Percentiles rank a stretch among this genome's conserved stretches.
These are phyloP conservation scores for Xiphophorus hellerii DNA, from an alignment of 2,113 vertebrate species.

Conservation along the genomic window DNA sequence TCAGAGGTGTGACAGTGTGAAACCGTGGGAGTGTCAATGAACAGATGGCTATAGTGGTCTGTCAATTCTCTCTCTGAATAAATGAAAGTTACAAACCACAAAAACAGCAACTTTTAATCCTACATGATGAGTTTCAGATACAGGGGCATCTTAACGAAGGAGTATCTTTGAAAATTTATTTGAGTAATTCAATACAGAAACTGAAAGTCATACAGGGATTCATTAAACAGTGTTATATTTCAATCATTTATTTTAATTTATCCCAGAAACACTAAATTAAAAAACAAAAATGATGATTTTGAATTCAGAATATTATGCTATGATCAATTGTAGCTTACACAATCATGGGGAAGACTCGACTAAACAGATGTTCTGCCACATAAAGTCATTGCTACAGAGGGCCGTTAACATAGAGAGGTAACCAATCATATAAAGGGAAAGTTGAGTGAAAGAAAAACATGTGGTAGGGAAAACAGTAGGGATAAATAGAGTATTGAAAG, in stretches of 20 bases:
- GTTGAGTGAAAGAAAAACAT: neutral
- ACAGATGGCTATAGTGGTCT: neutral
- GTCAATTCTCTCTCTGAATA: neutral
- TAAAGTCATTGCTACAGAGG: neutral
- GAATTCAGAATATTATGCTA: no score
- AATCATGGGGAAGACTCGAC: neutral
- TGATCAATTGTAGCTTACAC: neutral
- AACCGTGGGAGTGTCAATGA: slow-evolving; percentile 7
- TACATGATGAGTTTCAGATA: neutral
- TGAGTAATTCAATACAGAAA: no score
- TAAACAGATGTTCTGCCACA: neutral
- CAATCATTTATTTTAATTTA: no score
- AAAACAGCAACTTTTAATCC: neutral
- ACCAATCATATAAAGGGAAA: neutral
- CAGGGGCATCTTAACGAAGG: neutral
- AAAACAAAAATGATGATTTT: no score
- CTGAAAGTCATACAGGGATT: no score
- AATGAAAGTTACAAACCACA: neutral
- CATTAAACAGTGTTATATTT: no score
- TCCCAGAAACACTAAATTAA: no score
- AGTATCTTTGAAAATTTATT: neutral
- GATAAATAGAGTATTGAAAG: neutral
- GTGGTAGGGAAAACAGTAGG: neutral
- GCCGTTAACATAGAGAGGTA: neutral
- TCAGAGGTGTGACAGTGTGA: slow-evolving; percentile 14